A percentile compares a stretch with the other conserved stretches of the same genome.
phyloP scores from a whole-genome alignment of 1,140 invertebrate genomes.

The Drosophila lacteicornis region DNA sequence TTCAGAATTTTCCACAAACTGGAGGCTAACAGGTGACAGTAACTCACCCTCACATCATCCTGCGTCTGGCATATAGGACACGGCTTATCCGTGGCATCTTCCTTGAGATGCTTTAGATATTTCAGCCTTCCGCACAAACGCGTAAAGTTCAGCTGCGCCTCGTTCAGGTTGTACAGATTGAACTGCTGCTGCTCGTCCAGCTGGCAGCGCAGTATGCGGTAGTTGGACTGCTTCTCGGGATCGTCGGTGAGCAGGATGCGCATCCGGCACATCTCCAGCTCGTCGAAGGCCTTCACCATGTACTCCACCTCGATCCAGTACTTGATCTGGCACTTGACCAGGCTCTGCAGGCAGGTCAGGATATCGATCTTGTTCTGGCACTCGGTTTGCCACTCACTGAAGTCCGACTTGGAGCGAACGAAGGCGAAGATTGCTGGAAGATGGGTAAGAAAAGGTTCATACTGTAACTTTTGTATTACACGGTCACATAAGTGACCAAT shows the following conservation, averaged over 20 bases:
- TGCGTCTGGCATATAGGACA: conserved; percentile 90
- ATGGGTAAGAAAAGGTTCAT: not conserved
- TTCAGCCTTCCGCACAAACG: conserved; percentile 67
- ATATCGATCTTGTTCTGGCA: conserved; percentile 86
- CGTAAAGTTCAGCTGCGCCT: conserved; percentile 68
- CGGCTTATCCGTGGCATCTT: conserved; percentile 85
- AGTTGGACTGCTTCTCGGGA: conserved; percentile 71
- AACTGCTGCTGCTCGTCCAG: conserved; percentile 53
- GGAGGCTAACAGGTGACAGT: no score
- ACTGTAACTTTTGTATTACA: no score
- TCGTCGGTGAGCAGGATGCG: conserved; percentile 85
- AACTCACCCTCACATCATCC: conserved; percentile 66
- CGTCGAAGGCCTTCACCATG: conserved; percentile 87
- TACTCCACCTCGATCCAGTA: conserved; percentile 83
- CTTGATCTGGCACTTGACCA: conserved; percentile 87
- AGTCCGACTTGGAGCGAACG: conserved; percentile 38
- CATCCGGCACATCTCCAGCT: conserved; percentile 91
- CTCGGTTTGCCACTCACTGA: conserved; percentile 26
- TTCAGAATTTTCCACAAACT: not conserved
- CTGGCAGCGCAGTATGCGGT: conserved; percentile 61
- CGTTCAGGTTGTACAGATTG: conserved; percentile 56
- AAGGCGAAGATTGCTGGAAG: conserved; percentile 60
- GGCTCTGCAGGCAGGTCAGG: conserved; percentile 88
- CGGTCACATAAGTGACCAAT: no score
- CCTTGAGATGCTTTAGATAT: conserved; percentile 79